Evolutionary conservation across 2,888 invertebrate species (phyloP).

Genomic region (Tipula vernalis): DNA sequence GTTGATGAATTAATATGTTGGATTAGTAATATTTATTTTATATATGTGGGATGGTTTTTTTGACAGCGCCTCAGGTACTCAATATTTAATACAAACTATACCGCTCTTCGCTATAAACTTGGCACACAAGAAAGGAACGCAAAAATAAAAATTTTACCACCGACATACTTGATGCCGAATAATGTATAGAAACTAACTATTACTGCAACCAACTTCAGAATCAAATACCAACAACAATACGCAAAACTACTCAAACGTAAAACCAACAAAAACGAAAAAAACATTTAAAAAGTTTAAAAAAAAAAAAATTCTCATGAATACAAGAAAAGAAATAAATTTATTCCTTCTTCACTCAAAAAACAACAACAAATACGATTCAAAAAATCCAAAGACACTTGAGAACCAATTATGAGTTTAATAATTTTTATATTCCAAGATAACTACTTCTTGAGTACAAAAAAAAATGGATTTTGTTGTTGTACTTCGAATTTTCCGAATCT

Average conservation of each 20-base stretch:
- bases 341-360: background rate
- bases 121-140: background rate
- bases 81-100: background rate
- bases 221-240: background rate
- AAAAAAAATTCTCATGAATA: background rate
- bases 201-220: background rate
- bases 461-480: background rate
- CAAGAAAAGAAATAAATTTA: conserved; percentile 4
- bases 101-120: background rate
- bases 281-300: background rate
- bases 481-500: background rate
- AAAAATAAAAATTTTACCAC: background rate
- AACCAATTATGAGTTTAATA: conserved; percentile 4
- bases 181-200: background rate
- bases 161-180: background rate
- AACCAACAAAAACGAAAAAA: background rate
- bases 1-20: background rate
- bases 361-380: background rate
- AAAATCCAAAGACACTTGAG: background rate
- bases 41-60: background rate
- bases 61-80: background rate
- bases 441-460: background rate
- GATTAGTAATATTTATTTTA: background rate
- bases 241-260: background rate
- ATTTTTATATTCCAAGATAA: conserved; percentile 4